Percentiles rank a stretch among this genome's conserved stretches.
Conservation (phyloP, 2,888 invertebrate species). For the Andrena chrysosceles region DNA sequence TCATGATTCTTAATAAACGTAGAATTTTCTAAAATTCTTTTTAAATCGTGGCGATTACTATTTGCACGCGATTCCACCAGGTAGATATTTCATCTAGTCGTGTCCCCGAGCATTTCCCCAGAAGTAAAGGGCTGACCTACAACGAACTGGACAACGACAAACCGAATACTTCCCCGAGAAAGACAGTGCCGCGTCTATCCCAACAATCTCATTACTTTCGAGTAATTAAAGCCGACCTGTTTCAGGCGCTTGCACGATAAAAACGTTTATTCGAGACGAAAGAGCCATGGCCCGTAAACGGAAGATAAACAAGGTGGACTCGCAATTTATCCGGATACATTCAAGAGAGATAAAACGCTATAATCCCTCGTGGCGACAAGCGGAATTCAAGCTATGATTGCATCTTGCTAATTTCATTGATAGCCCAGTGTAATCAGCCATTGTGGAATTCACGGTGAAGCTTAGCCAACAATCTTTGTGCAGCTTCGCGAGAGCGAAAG, state of each 20-base stretch:
- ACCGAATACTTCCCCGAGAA: slow-evolving; percentile 6
- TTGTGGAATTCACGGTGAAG: not conserved
- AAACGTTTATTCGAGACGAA: slow-evolving; percentile 39
- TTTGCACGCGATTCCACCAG: not conserved
- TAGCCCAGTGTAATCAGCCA: slow-evolving; percentile 22
- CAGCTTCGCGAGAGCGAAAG: not conserved
- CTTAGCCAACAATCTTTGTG: not conserved
- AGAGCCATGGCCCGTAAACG: slow-evolving; percentile 33
- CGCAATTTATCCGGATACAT: slow-evolving; percentile 41
- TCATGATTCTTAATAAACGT: too few species aligned
- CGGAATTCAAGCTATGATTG: slow-evolving; percentile 11
- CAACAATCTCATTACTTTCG: slow-evolving; percentile 52
- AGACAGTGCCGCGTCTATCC: slow-evolving; percentile 23
- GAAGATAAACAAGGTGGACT: slow-evolving; percentile 36
- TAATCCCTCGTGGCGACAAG: not conserved
- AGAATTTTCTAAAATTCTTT: not conserved
- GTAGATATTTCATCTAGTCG: not conserved
- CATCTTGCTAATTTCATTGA: slow-evolving; percentile 19
- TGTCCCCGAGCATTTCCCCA: not conserved
- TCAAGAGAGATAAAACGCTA: slow-evolving; percentile 39
- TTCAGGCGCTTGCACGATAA: slow-evolving; percentile 26
- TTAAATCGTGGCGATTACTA: not conserved
- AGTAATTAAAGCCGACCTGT: slow-evolving; percentile 51
- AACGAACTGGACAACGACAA: slow-evolving; percentile 5
- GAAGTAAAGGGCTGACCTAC: not conserved